A percentile compares a stretch with the other conserved stretches of the same genome.
phyloP scores from a whole-genome alignment of 2,888 invertebrate genomes.

The Saturnia japonica region DNA sequence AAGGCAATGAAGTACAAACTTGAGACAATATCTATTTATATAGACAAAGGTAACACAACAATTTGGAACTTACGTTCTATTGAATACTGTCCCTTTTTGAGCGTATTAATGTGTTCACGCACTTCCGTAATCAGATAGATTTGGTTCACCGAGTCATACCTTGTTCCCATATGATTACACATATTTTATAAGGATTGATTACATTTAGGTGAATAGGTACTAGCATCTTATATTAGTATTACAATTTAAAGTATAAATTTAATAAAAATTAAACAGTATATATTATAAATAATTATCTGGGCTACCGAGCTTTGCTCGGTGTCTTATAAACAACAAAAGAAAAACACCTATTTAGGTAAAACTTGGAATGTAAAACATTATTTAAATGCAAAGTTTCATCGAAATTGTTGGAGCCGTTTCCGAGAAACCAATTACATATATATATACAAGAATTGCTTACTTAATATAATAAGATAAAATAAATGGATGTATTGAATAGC shows the following conservation, averaged over 20 bases:
- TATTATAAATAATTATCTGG: too few relatives aligned
- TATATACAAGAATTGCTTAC: too few relatives aligned
- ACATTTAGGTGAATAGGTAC: not conserved
- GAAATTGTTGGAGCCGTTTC: too few relatives aligned
- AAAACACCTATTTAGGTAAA: too few relatives aligned
- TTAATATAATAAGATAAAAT: too few relatives aligned
- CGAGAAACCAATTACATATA: too few relatives aligned
- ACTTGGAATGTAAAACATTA: too few relatives aligned
- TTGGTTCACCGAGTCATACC: not conserved
- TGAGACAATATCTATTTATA: not conserved
- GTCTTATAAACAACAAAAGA: too few relatives aligned
- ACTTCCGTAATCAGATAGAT: constrained; percentile 15
- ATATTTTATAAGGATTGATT: constrained; percentile 3
- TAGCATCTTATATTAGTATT: not conserved
- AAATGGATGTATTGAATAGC: too few relatives aligned
- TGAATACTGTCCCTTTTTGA: not conserved
- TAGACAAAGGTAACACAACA: not conserved
- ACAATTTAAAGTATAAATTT: not conserved
- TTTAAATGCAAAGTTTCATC: too few relatives aligned
- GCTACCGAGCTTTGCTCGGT: too few relatives aligned
- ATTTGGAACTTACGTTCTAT: not conserved
- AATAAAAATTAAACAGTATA: too few relatives aligned
- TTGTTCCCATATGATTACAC: not conserved
- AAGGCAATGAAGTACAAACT: not conserved
- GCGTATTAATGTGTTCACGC: not conserved